phyloP scores from a whole-genome alignment of 1,140 invertebrate species.

The Zeugodacus cucurbitae region DNA sequence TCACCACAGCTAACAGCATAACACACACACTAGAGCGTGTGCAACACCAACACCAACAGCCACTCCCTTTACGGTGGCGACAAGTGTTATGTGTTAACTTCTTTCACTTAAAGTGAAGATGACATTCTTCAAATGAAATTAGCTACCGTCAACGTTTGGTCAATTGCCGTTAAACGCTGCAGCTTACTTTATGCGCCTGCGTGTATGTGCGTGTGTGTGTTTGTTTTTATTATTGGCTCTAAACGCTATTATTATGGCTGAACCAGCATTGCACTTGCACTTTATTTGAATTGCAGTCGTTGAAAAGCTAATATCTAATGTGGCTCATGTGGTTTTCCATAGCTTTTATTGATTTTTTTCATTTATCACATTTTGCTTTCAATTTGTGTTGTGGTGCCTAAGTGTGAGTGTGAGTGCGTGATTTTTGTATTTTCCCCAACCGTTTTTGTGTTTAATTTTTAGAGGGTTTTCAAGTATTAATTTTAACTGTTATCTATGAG shows the following conservation, averaged over 20 bases:
- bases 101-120: slow-evolving; percentile 66
- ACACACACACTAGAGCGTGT: background rate
- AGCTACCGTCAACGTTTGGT: slow-evolving; percentile 46
- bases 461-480: background rate
- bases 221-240: slow-evolving; percentile 9
- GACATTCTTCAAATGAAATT: slow-evolving; percentile 66
- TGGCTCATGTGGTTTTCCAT: background rate
- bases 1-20: background rate
- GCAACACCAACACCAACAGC: background rate
- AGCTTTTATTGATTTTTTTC: background rate
- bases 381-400: background rate
- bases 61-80: slow-evolving; percentile 32
- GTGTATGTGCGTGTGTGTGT: background rate
- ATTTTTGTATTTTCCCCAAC: background rate
- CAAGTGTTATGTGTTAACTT: slow-evolving; percentile 42
- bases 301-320: background rate
- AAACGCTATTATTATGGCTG: background rate
- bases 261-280: slow-evolving; percentile 14
- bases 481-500: background rate
- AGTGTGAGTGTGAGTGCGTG: background rate
- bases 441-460: background rate
- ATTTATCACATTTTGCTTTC: slow-evolving; percentile 3
- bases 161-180: background rate
- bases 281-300: slow-evolving; percentile 2
- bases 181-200: background rate